Conservation (phyloP, 2,113 vertebrate genomes). For the Otus sunia region DNA sequence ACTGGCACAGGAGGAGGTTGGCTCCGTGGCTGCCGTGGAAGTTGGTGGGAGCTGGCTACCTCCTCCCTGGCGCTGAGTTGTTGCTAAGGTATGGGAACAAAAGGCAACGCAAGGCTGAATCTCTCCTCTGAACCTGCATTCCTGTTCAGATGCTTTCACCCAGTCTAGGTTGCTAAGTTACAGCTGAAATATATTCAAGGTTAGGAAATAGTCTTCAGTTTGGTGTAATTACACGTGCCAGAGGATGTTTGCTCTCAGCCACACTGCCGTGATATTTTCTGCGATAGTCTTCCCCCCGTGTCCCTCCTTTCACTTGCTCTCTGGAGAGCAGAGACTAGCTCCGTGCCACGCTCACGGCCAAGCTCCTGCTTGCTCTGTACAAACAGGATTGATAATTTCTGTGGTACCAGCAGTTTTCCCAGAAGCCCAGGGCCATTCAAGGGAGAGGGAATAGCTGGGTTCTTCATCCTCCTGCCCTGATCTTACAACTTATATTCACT, state of each 20-base stretch:
- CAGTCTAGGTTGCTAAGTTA: background rate
- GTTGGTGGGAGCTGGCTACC: background rate
- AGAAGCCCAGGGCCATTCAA: background rate
- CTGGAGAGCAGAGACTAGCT: background rate
- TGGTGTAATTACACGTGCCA: background rate
- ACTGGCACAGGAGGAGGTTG: background rate
- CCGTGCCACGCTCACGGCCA: accelerated
- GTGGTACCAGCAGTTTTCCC: background rate
- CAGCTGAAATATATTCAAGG: background rate
- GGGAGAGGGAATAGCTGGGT: background rate
- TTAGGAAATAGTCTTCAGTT: background rate
- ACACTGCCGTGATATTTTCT: background rate
- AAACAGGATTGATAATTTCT: background rate
- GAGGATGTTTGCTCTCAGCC: background rate
- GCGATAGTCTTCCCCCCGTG: background rate
- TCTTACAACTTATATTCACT: background rate
- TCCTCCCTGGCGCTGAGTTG: accelerated
- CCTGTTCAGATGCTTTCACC: background rate
- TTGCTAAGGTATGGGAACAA: background rate
- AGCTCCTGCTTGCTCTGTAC: background rate
- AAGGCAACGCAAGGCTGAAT: background rate
- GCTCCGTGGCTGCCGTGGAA: accelerated
- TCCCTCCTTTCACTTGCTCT: background rate
- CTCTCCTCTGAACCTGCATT: background rate
- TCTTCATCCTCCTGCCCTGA: background rate